phyloP scores from a whole-genome alignment of 1,140 invertebrate genomes.

The Drosophila takahashii region DNA sequence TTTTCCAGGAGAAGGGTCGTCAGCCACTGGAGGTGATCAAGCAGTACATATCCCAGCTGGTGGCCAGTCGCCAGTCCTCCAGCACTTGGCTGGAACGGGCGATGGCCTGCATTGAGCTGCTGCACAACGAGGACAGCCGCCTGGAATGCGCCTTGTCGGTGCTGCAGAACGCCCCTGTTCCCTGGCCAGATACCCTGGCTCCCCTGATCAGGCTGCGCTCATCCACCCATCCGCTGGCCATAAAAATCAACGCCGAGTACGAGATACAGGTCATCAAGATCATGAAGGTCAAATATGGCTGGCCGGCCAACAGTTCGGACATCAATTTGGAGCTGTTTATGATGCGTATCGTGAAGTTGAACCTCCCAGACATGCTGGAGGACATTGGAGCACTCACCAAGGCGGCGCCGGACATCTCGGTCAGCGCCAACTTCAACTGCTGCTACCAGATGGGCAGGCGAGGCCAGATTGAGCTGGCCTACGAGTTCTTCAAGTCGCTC shows the following conservation, averaged over 20 bases:
- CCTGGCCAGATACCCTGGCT: slow-evolving; percentile 68
- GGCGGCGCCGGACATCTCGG: slow-evolving; percentile 62
- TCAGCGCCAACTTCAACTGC: slow-evolving; percentile 72
- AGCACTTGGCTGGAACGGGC: slow-evolving; percentile 77
- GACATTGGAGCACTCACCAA: slow-evolving; percentile 74
- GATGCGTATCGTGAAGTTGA: slow-evolving; percentile 75
- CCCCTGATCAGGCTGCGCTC: slow-evolving; percentile 71
- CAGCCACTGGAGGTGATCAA: slow-evolving; percentile 68
- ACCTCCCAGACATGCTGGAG: slow-evolving; percentile 78
- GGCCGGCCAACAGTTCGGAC: slow-evolving; percentile 71
- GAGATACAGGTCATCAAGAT: slow-evolving; percentile 83
- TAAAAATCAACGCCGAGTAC: slow-evolving; percentile 76
- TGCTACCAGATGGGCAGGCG: slow-evolving; percentile 74
- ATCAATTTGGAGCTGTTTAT: slow-evolving; percentile 74
- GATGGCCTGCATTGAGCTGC: slow-evolving; percentile 68
- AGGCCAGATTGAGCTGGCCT: slow-evolving; percentile 70
- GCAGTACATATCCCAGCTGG: slow-evolving; percentile 73
- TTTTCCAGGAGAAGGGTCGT: slow-evolving; percentile 76
- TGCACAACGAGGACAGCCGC: slow-evolving; percentile 80
- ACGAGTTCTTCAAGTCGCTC: slow-evolving; percentile 68
- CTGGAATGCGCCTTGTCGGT: slow-evolving; percentile 73
- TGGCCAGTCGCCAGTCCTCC: slow-evolving; percentile 60
- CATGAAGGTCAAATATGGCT: slow-evolving; percentile 83
- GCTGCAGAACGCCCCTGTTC: slow-evolving; percentile 73
- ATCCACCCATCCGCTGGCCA: slow-evolving; percentile 76